Evolutionary conservation across 2,797 vertebrate species (phyloP).

Genomic region (Balearica regulorum): DNA sequence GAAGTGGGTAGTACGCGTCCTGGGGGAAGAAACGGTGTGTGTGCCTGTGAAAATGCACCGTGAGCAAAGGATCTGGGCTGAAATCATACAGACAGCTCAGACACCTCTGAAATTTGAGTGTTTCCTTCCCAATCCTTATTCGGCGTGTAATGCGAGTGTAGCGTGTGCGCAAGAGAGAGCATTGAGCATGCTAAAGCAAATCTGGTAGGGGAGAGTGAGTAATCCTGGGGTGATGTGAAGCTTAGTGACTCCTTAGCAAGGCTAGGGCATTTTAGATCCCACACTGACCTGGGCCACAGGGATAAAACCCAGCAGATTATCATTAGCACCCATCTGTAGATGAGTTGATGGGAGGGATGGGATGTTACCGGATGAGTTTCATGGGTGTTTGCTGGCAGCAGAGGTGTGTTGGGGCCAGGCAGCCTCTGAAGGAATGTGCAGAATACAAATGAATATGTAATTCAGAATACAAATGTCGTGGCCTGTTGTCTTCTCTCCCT

Average conservation of each 20-base stretch:
- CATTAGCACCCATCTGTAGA: not conserved
- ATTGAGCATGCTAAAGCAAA: not conserved
- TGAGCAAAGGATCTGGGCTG: not conserved
- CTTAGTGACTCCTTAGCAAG: not conserved
- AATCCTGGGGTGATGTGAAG: not conserved
- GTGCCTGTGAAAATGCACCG: not conserved
- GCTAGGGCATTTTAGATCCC: not conserved
- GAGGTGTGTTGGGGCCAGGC: not conserved
- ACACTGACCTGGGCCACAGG: not conserved
- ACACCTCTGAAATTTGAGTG: not conserved
- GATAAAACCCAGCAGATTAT: not conserved
- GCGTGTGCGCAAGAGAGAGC: too few relatives aligned
- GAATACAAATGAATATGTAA: not conserved
- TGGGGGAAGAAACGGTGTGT: not conserved
- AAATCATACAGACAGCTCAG: not conserved
- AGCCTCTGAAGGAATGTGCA: not conserved
- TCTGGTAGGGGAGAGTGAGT: not conserved
- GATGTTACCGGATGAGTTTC: not conserved
- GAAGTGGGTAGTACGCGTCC: not conserved
- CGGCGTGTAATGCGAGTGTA: too few relatives aligned
- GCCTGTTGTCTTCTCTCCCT: not conserved
- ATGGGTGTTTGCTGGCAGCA: not conserved
- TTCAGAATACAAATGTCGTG: accelerated
- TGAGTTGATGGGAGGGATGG: not conserved
- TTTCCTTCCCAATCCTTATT: not conserved